Base-by-base conservation (phyloP, 2,888 invertebrate genomes). In the Spodoptera littoralis region DNA sequence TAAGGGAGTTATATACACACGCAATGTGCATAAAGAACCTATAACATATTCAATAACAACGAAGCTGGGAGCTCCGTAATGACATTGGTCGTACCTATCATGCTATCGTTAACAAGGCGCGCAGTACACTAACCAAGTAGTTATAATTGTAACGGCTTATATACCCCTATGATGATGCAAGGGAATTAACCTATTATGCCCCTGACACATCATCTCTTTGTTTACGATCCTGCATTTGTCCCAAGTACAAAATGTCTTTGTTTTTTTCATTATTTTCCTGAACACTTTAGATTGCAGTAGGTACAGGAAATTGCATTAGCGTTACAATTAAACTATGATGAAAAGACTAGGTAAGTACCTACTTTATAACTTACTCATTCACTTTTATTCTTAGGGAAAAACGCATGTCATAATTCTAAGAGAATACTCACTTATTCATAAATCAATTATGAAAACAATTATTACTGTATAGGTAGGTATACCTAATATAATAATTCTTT, bases 161-260 rank as follows among this genome's bases (percentile, higher is more conserved):
- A 53, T 49, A 43, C 36, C 13, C n/a, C 50, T 9, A 27, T 11
- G 9, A 22, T 49, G 30, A 3, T 22, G 22, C 49, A 72, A 51
- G 73, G 73, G 73, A 30, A 65, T 44, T 67, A 44, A 66, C 67
- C 73, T 54, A 44, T 54, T 27, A 46, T 4, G 50, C 27, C 11
- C 9, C 71, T 72, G 67, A 72, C 60, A 72, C 77, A 76, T 60
- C 48, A 76, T 60, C 48, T 52, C n/a, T 44, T 50, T 49, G 24
- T 44, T 52, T n/a, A 41, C 53, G 36, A 45, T 4, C 41, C 30
- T 27, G 52, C 71, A 53, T 52, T 63, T 75, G 48, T 47, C 63
- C 53, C 51, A 11, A 22, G 44, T 11, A 56, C 44, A 46, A 49
- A 49, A 44, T 0, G 42, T 11, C 36, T 52, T 76, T 45, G 49